Evolutionary conservation across 1,140 invertebrate genomes (phyloP), one percentile per base, ranked within the genome.

Genomic region (Antheraea mylitta): DNA sequence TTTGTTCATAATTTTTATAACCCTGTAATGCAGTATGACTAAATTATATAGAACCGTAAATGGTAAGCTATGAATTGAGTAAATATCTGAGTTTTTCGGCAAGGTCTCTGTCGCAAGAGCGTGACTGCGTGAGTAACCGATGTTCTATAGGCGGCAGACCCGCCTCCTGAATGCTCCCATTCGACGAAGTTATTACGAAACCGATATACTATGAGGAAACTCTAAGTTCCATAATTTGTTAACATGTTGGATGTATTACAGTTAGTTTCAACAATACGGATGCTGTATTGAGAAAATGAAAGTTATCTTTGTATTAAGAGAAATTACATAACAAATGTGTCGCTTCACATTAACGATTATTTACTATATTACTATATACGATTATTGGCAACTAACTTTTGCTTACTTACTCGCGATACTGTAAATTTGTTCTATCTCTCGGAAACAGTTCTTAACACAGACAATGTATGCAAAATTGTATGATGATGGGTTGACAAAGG

Each of bases 151-250:
- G 45, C 45, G 10, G 45, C 67, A 69, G 77, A 67, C 76, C 82
- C 81, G 85, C 82, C 80, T 83, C 70, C 73, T 76, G 76, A 80
- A 77, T 74, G 71, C 66, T 60, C 67, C 64, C 70, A 70, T 86
- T 86, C 82, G 71, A 72, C 77, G 80, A 83, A 86, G 19, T 53
- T 13, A 58, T 72, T 70, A 64, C 68, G 70, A 69, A 73, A 73
- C 66, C 11, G 30, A 58, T n/a, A 59, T 22, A 66, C 3, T 30
- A 66, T 53, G 64, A 66, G 48, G 8, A 58, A 53, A 38, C 13
- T 30, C 11, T 36, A 66, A 58, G 48, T 36, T 58, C 22, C 19
- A 16, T 22, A 66, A 18, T 58, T 66, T 61, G 60, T 61, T 53
- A 53, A 53, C 45, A 53, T 13, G 13, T 53, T 53, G 16, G 6